Evolutionary conservation across 1,140 invertebrate species (phyloP).

Genomic region (Drosophila chauvacae): DNA sequence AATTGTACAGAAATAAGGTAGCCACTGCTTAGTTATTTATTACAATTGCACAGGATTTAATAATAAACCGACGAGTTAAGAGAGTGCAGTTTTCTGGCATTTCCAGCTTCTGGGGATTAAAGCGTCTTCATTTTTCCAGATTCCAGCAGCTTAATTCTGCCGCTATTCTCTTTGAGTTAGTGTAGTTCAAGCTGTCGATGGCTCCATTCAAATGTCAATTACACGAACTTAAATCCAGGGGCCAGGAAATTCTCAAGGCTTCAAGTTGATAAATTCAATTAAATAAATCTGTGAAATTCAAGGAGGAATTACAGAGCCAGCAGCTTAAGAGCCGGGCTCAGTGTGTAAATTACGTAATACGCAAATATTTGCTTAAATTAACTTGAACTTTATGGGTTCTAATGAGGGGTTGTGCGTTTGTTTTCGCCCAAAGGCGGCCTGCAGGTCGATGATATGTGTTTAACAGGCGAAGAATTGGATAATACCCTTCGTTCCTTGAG

Average conservation of each 20-base stretch:
- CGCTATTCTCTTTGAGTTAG: conserved; percentile 23
- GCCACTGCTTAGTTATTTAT: background rate
- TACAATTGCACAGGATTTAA: background rate
- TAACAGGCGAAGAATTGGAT: conserved; percentile 12
- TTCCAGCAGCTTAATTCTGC: conserved; percentile 2
- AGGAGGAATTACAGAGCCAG: conserved; percentile 15
- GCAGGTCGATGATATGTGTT: conserved; percentile 4
- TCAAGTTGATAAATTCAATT: conserved; percentile 53
- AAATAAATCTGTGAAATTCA: conserved; percentile 48
- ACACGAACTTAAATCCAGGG: conserved; percentile 41
- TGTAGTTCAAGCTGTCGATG: conserved; percentile 33
- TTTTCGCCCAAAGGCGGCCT: background rate
- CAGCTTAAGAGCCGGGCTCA: conserved; percentile 28
- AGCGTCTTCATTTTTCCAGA: background rate
- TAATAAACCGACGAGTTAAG: too few relatives aligned
- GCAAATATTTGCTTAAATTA: conserved; percentile 56
- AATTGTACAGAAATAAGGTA: background rate
- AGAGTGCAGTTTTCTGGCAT: background rate
- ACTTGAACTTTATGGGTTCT: conserved; percentile 21
- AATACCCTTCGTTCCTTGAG: conserved; percentile 1
- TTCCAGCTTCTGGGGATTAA: background rate
- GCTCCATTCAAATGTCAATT: conserved; percentile 53
- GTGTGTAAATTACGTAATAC: conserved; percentile 28
- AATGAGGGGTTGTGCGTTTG: conserved; percentile 13
- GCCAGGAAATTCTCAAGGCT: conserved; percentile 18